Evolutionary conservation across 2,113 vertebrate species (phyloP).

Genomic region (Arothron firmamentum): DNA sequence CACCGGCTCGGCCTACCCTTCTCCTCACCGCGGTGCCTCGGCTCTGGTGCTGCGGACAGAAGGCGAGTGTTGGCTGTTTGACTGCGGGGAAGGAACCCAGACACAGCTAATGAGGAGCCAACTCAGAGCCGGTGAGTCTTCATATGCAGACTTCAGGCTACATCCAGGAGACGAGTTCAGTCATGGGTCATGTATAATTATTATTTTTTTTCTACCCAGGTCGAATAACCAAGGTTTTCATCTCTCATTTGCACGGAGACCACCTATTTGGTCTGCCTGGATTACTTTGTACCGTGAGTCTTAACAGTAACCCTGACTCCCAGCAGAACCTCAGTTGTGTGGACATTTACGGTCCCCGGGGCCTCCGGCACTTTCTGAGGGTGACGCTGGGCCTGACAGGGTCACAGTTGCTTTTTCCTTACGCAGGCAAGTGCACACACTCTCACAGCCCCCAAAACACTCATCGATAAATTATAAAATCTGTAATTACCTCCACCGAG

Average conservation of each 20-base stretch:
- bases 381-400: slow-evolving; percentile 82
- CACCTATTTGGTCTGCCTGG: slow-evolving; percentile 93
- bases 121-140: slow-evolving; percentile 78
- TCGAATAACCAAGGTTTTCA: slow-evolving; percentile 90
- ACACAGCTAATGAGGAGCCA: slow-evolving; percentile 90
- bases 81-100: slow-evolving; percentile 93
- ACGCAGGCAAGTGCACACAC: slow-evolving; percentile 52
- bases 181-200: not conserved
- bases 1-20: slow-evolving; percentile 86
- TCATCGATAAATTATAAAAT: not conserved
- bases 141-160: too few relatives aligned
- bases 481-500: not conserved
- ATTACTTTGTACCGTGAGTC: slow-evolving; percentile 87
- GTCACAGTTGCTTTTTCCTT: slow-evolving; percentile 83
- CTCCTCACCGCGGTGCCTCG: slow-evolving; percentile 81
- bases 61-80: slow-evolving; percentile 92
- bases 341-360: slow-evolving; percentile 85
- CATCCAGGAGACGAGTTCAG: too few relatives aligned
- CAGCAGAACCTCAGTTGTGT: slow-evolving; percentile 60
- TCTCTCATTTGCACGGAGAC: slow-evolving; percentile 92
- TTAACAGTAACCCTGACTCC: slow-evolving; percentile 71
- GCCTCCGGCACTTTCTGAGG: slow-evolving; percentile 79
- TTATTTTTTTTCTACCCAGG: slow-evolving; percentile 65
- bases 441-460: not conserved
- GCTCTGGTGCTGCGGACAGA: slow-evolving; percentile 83